Evolutionary conservation across 1,140 invertebrate species (phyloP).

Genomic region (Drosophila arawakana): DNA sequence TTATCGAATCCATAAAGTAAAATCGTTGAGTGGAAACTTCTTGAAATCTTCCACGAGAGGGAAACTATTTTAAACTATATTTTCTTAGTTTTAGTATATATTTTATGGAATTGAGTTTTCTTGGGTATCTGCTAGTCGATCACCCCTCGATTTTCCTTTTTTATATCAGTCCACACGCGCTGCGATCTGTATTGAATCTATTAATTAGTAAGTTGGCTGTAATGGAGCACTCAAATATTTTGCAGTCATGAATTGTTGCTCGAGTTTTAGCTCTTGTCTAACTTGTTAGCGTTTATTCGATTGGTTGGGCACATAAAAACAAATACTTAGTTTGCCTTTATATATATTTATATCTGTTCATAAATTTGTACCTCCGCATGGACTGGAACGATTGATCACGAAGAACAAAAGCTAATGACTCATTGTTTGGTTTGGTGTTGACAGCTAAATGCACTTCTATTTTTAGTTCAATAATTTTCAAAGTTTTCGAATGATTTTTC

Average conservation of each 20-base stretch:
- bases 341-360: neutral
- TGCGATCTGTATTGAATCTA: slow-evolving; percentile 21
- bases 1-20: no score
- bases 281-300: slow-evolving; percentile 20
- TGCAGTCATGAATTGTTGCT: slow-evolving; percentile 27
- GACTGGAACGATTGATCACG: neutral
- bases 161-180: slow-evolving; percentile 27
- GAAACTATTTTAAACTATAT: no score
- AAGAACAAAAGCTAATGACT: neutral
- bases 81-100: neutral
- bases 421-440: neutral
- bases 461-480: no score
- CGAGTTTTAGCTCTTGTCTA: slow-evolving; percentile 12
- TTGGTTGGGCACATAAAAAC: neutral
- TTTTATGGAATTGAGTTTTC: neutral
- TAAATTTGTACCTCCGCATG: neutral
- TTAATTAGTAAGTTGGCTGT: slow-evolving; percentile 36
- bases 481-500: no score
- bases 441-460: no score
- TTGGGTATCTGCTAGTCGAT: slow-evolving; percentile 1
- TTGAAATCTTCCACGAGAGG: no score
- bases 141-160: neutral
- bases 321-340: neutral
- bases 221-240: slow-evolving; percentile 45
- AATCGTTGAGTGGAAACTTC: no score